These are phyloP conservation scores for Eupithecia insigniata DNA, from an alignment of 2,888 invertebrate genomes.

Conservation along the genomic window DNA sequence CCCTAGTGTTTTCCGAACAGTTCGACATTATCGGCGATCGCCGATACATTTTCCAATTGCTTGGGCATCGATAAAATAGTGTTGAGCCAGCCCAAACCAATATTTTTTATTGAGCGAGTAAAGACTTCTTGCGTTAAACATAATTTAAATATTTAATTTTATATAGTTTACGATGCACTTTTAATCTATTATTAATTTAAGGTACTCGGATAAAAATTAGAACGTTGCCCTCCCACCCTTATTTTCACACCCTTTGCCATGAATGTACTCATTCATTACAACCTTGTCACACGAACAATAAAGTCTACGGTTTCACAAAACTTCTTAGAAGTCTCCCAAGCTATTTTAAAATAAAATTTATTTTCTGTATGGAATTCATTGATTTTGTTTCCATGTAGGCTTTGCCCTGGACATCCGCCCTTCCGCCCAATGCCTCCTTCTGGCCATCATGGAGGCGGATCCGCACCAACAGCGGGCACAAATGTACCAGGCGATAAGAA, in stretches of 20 bases:
- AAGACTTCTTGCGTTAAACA: neutral
- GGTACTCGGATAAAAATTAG: neutral
- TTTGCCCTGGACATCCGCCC: conserved; percentile 23
- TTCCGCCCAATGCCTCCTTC: conserved; percentile 43
- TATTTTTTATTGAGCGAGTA: neutral
- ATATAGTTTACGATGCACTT: neutral
- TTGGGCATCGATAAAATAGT: conserved; percentile 40
- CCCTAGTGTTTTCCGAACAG: conserved; percentile 83
- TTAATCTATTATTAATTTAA: neutral
- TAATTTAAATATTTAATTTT: neutral
- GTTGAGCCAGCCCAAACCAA: conserved; percentile 12
- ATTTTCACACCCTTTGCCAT: neutral
- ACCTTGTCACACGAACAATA: neutral
- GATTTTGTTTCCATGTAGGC: conserved; percentile 5
- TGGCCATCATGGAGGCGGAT: conserved; percentile 64
- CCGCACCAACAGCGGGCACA: conserved; percentile 63
- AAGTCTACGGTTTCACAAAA: conserved; percentile 7
- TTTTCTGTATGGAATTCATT: conserved; percentile 4
- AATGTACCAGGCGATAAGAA: conserved; percentile 62
- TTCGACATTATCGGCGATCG: conserved; percentile 83
- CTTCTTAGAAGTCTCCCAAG: neutral
- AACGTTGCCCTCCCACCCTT: neutral
- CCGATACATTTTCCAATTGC: conserved; percentile 78
- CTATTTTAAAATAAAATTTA: conserved; percentile 1
- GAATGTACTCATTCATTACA: neutral